These are phyloP conservation scores for Phrynocephalus versicolor DNA, from an alignment of 2,113 vertebrate genomes.

Conservation along the genomic window DNA sequence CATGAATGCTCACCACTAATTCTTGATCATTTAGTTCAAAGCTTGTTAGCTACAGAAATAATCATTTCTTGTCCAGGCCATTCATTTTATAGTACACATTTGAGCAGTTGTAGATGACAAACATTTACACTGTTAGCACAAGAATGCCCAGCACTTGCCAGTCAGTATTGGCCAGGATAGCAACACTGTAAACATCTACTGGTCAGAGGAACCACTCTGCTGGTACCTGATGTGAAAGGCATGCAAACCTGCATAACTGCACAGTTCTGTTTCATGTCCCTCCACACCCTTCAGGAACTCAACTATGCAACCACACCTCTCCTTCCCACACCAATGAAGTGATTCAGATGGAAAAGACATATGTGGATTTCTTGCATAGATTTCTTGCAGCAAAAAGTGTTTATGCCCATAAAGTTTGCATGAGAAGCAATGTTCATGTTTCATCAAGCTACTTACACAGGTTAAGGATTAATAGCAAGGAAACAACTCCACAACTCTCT, in stretches of 20 bases:
- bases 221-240: not conserved
- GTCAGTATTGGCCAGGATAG: not conserved
- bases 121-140: not conserved
- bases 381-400: not conserved
- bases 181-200: not conserved
- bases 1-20: not conserved
- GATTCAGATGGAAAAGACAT: not conserved
- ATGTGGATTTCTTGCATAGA: too few species aligned
- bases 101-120: not conserved
- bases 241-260: not conserved
- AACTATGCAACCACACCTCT: not conserved
- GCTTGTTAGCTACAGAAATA: not conserved
- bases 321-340: not conserved
- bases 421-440: not conserved
- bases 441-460: not conserved
- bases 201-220: not conserved
- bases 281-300: not conserved
- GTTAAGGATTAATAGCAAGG: not conserved
- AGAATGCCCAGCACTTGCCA: not conserved
- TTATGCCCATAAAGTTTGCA: not conserved
- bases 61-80: not conserved
- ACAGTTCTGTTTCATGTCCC: not conserved
- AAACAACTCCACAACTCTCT: not conserved
- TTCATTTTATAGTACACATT: not conserved
- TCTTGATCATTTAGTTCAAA: not conserved